Evolutionary conservation across 2,113 vertebrate species (phyloP), one percentile per base, ranked within the genome.

Genomic region (Geococcyx californianus): DNA sequence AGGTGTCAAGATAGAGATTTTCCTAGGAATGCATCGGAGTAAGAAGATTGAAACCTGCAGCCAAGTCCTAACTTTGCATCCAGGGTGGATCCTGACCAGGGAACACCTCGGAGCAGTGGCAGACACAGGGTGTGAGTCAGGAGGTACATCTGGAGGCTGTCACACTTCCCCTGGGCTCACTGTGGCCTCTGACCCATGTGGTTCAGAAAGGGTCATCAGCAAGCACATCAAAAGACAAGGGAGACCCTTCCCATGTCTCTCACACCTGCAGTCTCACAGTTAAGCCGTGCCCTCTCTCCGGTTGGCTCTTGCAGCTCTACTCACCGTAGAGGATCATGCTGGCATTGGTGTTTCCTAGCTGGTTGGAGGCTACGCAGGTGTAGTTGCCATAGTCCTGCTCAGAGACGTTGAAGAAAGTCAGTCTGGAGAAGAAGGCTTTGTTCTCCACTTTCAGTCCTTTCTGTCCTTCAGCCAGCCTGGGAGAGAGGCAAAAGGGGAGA

Each of bases 361-460:
- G 99, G 98, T 99, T 99, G 95, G 98, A 98, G 79, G 99, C 99
- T 62, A 99, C 98, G 2, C 99, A 99, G 15, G 99, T 99, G 98
- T 99, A 99, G 98, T 99, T 99, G 47, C 99, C 99, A 0, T 99
- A 99, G 96, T 99, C 99, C 28, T 98, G 98, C 74, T 99, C 99
- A 0, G 99, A 99, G 84, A 99, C 99, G 2, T 99, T 99, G 97
- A 98, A 99, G 97, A 99, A 99, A 33, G 98, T 99, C 97, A 99
- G 98, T 55, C 98, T 98, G 47, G 99, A 99, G 94, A 99, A 97
- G 20, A 98, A 98, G 72, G 98, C 99, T 73, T 97, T 98, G 79
- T 98, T 98, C 96, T 99, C 97, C 70, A 99, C 99, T 95, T 99
- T 98, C 82, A 99, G 96, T 9, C 98, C 98, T 70, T 99, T 98